A percentile compares a stretch with the other conserved stretches of the same genome.
Conservation (phyloP, 2,113 vertebrate genomes). For the Malurus cyaneus region DNA sequence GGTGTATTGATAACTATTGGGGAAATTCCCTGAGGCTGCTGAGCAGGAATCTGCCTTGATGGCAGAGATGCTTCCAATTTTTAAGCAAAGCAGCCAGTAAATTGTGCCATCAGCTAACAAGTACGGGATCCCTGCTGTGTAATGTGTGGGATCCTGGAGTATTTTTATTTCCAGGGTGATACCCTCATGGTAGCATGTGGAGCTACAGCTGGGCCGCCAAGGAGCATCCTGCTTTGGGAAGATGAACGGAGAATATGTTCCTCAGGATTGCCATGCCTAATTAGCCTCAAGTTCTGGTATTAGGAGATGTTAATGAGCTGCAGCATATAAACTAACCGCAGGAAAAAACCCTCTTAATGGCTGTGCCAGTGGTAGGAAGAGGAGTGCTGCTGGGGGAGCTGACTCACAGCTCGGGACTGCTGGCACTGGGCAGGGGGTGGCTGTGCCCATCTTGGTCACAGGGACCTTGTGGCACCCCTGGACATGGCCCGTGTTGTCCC, state of each 20-base stretch:
- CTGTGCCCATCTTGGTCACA: not conserved
- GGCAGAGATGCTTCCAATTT: slow-evolving; percentile 54
- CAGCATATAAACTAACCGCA: slow-evolving; percentile 67
- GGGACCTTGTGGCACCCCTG: rapidly evolving
- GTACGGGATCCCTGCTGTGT: slow-evolving; percentile 58
- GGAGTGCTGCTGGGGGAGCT: not conserved
- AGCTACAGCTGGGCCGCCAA: slow-evolving; percentile 64
- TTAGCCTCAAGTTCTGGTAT: slow-evolving; percentile 71
- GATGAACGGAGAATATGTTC: slow-evolving; percentile 70
- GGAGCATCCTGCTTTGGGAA: slow-evolving; percentile 69
- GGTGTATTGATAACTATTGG: slow-evolving; percentile 8
- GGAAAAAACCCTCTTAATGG: slow-evolving; percentile 32
- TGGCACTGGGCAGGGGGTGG: not conserved
- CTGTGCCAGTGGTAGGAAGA: not conserved
- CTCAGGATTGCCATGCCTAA: slow-evolving; percentile 67
- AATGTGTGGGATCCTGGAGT: slow-evolving; percentile 66
- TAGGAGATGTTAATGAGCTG: slow-evolving; percentile 72
- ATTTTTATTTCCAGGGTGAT: slow-evolving; percentile 74
- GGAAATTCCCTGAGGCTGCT: slow-evolving; percentile 30
- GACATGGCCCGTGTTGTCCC: rapidly evolving
- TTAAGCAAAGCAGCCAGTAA: slow-evolving; percentile 67
- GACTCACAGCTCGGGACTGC: not conserved
- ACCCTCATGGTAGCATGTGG: slow-evolving; percentile 61
- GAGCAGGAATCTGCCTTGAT: slow-evolving; percentile 57
- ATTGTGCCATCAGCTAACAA: slow-evolving; percentile 65